These are phyloP conservation scores for Streptopelia turtur DNA, from an alignment of 2,797 vertebrate species.

Conservation along the genomic window DNA sequence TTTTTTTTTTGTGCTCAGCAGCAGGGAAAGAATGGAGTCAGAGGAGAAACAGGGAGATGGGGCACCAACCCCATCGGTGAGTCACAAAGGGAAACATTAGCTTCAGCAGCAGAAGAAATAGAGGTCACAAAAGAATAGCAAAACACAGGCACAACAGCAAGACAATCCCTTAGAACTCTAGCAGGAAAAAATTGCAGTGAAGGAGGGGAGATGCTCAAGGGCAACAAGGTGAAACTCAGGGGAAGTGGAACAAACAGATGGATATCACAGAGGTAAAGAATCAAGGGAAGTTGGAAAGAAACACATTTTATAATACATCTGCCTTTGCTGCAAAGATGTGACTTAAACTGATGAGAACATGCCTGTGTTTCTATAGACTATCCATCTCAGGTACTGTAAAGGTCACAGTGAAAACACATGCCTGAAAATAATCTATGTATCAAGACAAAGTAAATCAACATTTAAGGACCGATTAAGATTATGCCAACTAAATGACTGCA, in stretches of 20 bases:
- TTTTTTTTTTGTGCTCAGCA: conserved; percentile 14
- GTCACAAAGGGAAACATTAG: not conserved
- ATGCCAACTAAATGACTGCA: not conserved
- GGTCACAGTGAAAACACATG: rapidly evolving
- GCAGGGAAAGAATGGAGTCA: not conserved
- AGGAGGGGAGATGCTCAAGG: not conserved
- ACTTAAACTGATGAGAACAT: not conserved
- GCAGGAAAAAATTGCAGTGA: not conserved
- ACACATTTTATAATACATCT: not conserved
- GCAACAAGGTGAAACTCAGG: conserved; percentile 32
- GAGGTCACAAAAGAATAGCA: not conserved
- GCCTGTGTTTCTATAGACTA: not conserved
- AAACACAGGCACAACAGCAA: not conserved
- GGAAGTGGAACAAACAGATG: conserved; percentile 14
- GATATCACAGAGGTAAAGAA: not conserved
- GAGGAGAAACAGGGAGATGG: not conserved
- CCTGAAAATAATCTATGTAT: not conserved
- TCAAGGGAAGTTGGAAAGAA: not conserved
- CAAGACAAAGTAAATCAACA: not conserved
- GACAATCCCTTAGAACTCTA: not conserved
- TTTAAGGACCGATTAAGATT: not conserved
- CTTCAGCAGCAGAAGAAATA: not conserved
- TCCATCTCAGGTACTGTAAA: not conserved
- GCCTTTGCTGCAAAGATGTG: not conserved
- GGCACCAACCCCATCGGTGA: not conserved